Evolutionary conservation across 2,888 invertebrate species (phyloP), one percentile per base, ranked within the genome.

Genomic region (Spilosoma lubricipeda): DNA sequence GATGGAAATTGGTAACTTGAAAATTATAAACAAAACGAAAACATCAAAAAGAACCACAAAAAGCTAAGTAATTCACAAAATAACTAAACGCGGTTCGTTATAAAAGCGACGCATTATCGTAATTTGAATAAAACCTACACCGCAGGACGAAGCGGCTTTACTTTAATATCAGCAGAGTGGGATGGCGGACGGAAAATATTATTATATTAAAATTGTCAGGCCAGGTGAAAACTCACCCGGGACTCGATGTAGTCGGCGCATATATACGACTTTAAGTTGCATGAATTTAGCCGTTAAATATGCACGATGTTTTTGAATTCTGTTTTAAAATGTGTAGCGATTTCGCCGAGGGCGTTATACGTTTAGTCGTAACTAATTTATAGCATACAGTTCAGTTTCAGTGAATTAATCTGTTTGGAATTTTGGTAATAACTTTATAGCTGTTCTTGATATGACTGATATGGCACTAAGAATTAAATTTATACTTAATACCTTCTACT

Each of bases 141-240:
- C 67, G 71, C 77, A 66, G 72, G 75, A 74, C 77, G 80, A 72
- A 78, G 77, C 73, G 45, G 42, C 78, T 78, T 80, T 72, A 80
- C 67, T 87, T 87, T 88, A 88, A 88, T 89, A 86, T 87, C 70
- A 84, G 84, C 42, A 27, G 85, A 85, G 80, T 79, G 81, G 80
- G 78, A 80, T 77, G 78, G 75, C 67, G 77, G 76, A 77, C 72
- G 82, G 81, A 83, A 89, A 90, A 90, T 90, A 89, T 91, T 90
- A 90, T 92, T 91, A 90, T 92, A 92, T 92, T 92, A 93, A 92
- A 92, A 91, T 88, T 88, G 90, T 90, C 89, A 85, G 83, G 87
- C 78, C 89, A 91, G 91, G 91, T 91, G 91, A 88, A 86, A 82
- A 84, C 84, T 81, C 85, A 72, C 77, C 73, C 42, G 82, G 78